Conservation (phyloP, 2,113 vertebrate species). For the Scolopax mira region DNA sequence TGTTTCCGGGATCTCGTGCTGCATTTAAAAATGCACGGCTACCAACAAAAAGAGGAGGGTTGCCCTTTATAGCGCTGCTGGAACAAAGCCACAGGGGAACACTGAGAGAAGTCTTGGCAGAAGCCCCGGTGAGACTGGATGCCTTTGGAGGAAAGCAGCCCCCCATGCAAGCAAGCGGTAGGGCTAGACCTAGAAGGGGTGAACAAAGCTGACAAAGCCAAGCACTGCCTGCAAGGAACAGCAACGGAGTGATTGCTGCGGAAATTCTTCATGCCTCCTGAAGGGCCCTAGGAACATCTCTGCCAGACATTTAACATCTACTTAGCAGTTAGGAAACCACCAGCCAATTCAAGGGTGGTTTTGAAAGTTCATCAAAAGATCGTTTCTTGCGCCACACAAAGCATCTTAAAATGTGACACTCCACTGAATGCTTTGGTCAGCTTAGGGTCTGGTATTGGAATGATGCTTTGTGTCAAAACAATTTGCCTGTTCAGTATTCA, state of each 20-base stretch:
- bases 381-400: accelerated
- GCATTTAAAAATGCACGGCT: neutral
- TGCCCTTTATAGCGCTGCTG: neutral
- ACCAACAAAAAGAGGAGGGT: neutral
- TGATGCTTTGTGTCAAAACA: neutral
- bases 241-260: accelerated
- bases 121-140: neutral
- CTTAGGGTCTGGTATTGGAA: neutral
- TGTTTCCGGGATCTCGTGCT: neutral
- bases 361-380: neutral
- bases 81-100: neutral
- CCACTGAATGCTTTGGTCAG: neutral
- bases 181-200: neutral
- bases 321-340: neutral
- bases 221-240: neutral
- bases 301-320: neutral
- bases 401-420: neutral
- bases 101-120: neutral
- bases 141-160: neutral
- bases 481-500: neutral
- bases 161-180: accelerated
- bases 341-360: neutral
- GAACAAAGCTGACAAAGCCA: neutral
- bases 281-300: neutral
- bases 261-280: neutral